Percentiles rank a stretch among this genome's conserved stretches.
Conservation (phyloP, 1,140 invertebrate genomes). For the Drosophila orena region DNA sequence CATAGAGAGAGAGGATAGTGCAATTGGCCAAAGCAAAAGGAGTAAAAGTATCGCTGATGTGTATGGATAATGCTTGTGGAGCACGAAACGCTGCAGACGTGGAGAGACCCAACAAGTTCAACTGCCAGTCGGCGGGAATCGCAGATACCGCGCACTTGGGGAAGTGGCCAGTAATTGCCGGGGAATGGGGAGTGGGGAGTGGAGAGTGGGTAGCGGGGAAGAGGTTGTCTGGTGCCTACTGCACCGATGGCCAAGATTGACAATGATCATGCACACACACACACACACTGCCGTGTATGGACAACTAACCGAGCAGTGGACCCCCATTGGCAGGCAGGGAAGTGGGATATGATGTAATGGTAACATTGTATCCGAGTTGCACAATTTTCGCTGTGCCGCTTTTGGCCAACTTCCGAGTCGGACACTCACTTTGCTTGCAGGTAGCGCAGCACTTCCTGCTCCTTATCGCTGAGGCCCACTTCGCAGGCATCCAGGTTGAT, state of each 20-base stretch:
- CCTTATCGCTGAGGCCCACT: constrained; percentile 87
- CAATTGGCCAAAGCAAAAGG: constrained; percentile 41
- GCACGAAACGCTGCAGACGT: constrained; percentile 19
- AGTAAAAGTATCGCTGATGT: not conserved
- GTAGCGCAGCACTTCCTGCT: constrained; percentile 87
- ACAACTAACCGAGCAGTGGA: constrained; percentile 16
- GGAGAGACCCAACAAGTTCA: constrained; percentile 65
- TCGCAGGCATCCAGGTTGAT: constrained; percentile 87
- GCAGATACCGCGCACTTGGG: not conserved
- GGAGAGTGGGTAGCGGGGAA: constrained; percentile 1
- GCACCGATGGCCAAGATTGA: constrained; percentile 81
- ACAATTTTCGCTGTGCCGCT: constrained; percentile 67
- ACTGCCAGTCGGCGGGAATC: constrained; percentile 4
- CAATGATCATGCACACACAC: constrained; percentile 67
- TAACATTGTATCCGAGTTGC: constrained; percentile 83
- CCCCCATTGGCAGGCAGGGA: constrained; percentile 29
- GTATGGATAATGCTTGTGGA: constrained; percentile 19
- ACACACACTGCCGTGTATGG: constrained; percentile 5
- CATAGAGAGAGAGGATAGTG: constrained; percentile 27
- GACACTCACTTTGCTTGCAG: constrained; percentile 88
- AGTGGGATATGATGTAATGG: constrained; percentile 70
- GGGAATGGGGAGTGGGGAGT: not conserved
- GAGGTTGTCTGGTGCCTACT: constrained; percentile 61
- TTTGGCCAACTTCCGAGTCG: constrained; percentile 72
- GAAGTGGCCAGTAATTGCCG: constrained; percentile 22